Base-by-base conservation (phyloP, 1,140 invertebrate genomes). In the Magallana angulata region DNA sequence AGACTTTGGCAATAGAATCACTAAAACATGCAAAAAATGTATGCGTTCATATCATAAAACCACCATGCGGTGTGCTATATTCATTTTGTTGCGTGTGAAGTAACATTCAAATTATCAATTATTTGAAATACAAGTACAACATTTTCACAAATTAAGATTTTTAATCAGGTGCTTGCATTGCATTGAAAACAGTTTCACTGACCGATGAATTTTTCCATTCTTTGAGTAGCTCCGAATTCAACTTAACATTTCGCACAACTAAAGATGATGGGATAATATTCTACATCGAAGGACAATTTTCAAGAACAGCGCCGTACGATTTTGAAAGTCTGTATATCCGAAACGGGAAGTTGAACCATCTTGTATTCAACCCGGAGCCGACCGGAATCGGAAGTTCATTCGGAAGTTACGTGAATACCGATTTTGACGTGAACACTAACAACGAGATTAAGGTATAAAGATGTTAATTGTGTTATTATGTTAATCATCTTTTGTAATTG, bases 251-350 rank as follows among this genome's bases (percentile, higher is more conserved):
- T 82, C 82, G 81, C n/a, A 91, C 90, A 14, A 57, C 14, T 0
- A 57, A 86, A 58, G 57, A 62, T 16, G 80, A 90, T 60, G 88
- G 85, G 7, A 57, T 89, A 16, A 48, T 91, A 2, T 85, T 89
- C 36, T 91, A 88, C 57, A 86, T 88, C 11, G 60, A 59, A 6
- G 90, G 90, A 18, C 82, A n/a, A 11, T 82, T 82, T 48, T 58
- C 58, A 1, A 80, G 56, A 56, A 58, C 57, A 59, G 56, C 59
- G 7, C 18, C 82, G 8, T 80, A 87, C 58, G 89, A 90, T 59
- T 89, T 89, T 58, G 90, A 91, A 59, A 87, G 87, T 30, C 16
- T 91, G 7, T 91, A 86, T 60, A 62, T 91, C 30, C 60, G 57
- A 14, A 56, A 86, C 18, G 90, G 90, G 8, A 91, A 85, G 18